Evolutionary conservation across 2,888 invertebrate species (phyloP), one percentile per base, ranked within the genome.

Genomic region (Cosmia trapezina): DNA sequence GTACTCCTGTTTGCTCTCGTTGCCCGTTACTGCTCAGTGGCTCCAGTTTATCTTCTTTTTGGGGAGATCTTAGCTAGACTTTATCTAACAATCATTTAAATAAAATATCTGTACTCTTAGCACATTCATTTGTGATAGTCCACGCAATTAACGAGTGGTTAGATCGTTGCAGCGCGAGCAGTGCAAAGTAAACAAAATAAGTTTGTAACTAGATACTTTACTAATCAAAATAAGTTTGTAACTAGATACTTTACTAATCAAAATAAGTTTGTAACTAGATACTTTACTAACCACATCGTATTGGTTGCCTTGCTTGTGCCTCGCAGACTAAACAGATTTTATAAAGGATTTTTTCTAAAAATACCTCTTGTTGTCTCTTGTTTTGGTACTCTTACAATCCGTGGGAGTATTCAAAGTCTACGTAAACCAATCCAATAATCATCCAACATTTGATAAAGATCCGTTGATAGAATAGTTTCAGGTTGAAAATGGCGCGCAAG

Each of bases 1-100:
- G 71, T 53, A 8, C 70, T 63, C 5, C 53, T 43, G 81, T 57
- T 59, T 56, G 70, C 67, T 61, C 70, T 37, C 65, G 54, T 80
- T 41, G 61, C 70, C 60, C 22, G n/a, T 0, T 70, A 57, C 53
- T 41, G 28, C 37, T 70, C 62, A 57, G 19, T 45, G 41, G 47
- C 22, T 4, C n/a, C 14, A n/a, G 47, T n/a, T n/a, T 14, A 43
- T 22, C 6, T 14, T n/a, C 12, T 8, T 41, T 28, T n/a, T 28
- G 12, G 12, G 1, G 19, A 62, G 19, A 28, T 62, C 45, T 19
- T 28, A 22, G 22, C 22, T 11, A 43, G 22, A 5, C 49, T 28
- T 62, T 8, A 45, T 62, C 28, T 14, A 49, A 45, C 12, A 28
- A 62, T 14, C 4, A 28, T 28, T n/a, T n/a, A n/a, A n/a, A 45